Evolutionary conservation across 1,140 invertebrate species (phyloP).

Genomic region (Phenacoccus solenopsis): DNA sequence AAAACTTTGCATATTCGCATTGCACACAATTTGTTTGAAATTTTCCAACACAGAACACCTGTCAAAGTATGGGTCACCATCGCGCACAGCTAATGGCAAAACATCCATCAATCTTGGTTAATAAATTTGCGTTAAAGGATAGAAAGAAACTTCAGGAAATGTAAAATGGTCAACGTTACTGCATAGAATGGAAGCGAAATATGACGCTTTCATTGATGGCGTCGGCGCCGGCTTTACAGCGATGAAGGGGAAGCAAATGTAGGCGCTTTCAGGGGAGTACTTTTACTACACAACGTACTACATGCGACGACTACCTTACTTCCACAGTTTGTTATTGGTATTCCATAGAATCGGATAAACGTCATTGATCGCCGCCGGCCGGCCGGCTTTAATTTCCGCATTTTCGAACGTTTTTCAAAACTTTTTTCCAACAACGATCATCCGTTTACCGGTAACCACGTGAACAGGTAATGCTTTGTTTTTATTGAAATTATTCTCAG

Average conservation of each 20-base stretch:
- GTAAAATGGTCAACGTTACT: background rate
- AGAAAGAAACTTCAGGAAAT: background rate
- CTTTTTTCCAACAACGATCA: background rate
- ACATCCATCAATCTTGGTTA: background rate
- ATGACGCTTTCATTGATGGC: conserved; percentile 16
- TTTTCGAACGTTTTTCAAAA: background rate
- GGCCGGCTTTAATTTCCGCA: conserved; percentile 11
- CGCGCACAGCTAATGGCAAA: background rate
- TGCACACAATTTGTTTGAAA: background rate
- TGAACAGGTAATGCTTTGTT: background rate
- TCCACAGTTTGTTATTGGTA: conserved; percentile 9
- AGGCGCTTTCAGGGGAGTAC: background rate
- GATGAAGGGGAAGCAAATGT: background rate
- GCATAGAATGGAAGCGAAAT: background rate
- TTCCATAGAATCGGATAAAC: conserved; percentile 7
- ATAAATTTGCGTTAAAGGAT: no score
- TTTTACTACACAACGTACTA: conserved; percentile 6
- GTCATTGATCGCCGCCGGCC: background rate
- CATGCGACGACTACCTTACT: background rate
- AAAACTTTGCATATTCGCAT: no score
- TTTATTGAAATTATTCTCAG: no score
- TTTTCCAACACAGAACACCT: background rate
- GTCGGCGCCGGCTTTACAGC: conserved; percentile 6
- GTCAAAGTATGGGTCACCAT: no score
- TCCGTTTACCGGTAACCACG: background rate